Conservation (phyloP, 2,113 vertebrate species). For the Ginglymostoma cirratum region DNA sequence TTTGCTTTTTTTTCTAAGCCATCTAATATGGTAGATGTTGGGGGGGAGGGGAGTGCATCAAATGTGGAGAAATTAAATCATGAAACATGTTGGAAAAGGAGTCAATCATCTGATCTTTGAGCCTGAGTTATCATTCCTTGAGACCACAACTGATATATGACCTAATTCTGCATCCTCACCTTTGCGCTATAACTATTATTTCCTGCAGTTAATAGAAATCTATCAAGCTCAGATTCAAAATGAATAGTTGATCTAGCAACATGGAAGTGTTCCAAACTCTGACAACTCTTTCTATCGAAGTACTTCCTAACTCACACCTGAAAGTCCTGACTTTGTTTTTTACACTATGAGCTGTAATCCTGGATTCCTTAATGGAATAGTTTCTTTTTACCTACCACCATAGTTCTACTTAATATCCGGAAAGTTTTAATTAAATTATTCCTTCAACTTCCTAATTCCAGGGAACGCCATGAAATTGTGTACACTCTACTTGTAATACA, state of each 20-base stretch:
- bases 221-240: not conserved
- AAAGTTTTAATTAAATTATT: not conserved
- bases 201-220: not conserved
- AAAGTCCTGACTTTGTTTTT: not conserved
- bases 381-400: not conserved
- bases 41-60: too few relatives aligned
- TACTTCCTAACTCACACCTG: not conserved
- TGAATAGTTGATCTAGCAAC: not conserved
- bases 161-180: not conserved
- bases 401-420: not conserved
- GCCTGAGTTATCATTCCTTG: not conserved
- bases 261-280: not conserved
- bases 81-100: not conserved
- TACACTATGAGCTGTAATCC: not conserved
- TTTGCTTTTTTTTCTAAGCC: not conserved
- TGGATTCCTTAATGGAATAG: not conserved
- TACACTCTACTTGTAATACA: not conserved
- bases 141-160: not conserved
- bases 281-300: not conserved
- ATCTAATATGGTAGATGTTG: not conserved
- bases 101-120: not conserved
- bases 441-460: not conserved
- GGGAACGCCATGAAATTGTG: not conserved
- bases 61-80: not conserved
- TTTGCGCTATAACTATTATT: not conserved